phyloP scores from a whole-genome alignment of 2,113 vertebrate genomes.

The Brachyhypopomus occidentalis region DNA sequence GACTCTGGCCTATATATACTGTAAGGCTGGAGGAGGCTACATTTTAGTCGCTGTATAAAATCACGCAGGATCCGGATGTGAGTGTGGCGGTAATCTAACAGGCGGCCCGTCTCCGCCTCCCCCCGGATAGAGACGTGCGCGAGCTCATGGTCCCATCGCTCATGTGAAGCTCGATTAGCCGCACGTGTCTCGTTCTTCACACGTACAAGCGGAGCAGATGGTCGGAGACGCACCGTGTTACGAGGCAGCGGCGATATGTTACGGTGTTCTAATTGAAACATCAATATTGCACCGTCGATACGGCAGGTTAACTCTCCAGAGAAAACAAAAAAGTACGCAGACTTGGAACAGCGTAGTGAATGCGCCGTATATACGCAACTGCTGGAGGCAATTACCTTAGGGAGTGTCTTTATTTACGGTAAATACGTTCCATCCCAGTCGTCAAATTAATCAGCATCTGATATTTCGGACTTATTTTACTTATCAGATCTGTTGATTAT shows the following conservation, averaged over 20 bases:
- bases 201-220: constrained; percentile 77
- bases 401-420: no score
- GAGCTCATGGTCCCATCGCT: constrained; percentile 65
- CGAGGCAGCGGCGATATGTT: constrained; percentile 72
- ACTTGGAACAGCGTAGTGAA: not conserved
- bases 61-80: no score
- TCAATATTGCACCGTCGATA: constrained; percentile 69
- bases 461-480: no score
- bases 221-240: constrained; percentile 74
- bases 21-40: no score
- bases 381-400: not conserved
- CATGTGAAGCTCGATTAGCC: constrained; percentile 77
- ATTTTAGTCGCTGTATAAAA: no score
- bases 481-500: no score
- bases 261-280: constrained; percentile 78
- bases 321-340: not conserved
- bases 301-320: constrained; percentile 30
- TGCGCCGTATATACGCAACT: not conserved
- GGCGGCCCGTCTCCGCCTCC: no score
- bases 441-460: no score
- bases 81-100: no score
- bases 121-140: no score
- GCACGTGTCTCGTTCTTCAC: constrained; percentile 77
- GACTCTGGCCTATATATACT: no score
- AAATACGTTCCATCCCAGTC: no score